These are phyloP conservation scores for Equus przewalskii DNA, from an alignment of 2,113 vertebrate genomes.

Conservation along the genomic window DNA sequence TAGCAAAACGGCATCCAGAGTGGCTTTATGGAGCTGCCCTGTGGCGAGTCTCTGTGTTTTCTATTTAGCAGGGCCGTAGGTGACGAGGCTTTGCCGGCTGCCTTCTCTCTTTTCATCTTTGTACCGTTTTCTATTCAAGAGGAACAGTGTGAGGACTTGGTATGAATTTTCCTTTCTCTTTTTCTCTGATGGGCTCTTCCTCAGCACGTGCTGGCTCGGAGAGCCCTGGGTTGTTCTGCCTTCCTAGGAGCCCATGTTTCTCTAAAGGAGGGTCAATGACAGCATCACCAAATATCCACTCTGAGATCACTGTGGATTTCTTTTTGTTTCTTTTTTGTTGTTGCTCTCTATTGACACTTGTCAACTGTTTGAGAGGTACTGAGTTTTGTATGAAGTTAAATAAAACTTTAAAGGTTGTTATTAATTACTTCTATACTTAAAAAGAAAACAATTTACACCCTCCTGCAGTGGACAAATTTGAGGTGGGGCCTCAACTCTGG, in stretches of 20 bases:
- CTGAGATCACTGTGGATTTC: neutral
- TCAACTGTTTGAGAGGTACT: neutral
- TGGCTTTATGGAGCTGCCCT: constrained; percentile 71
- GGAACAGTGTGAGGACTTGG: constrained; percentile 67
- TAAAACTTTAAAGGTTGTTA: neutral
- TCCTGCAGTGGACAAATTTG: neutral
- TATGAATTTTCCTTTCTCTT: constrained; percentile 49
- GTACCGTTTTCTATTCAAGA: constrained; percentile 68
- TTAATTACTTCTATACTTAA: neutral
- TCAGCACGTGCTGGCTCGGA: neutral
- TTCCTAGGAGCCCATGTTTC: neutral
- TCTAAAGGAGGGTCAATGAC: constrained; percentile 56
- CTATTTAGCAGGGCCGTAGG: constrained; percentile 72
- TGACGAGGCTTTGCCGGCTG: constrained; percentile 60
- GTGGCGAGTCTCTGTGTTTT: constrained; percentile 73
- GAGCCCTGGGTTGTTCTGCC: constrained; percentile 44
- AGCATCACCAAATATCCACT: constrained; percentile 5
- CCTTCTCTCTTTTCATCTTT: constrained; percentile 58
- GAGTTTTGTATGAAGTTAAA: constrained; percentile 57
- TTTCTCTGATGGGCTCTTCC: neutral
- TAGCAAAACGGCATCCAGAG: constrained; percentile 78
- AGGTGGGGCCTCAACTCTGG: neutral
- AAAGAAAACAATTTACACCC: neutral
- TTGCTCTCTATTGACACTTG: neutral
- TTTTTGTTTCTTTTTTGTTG: neutral